Percentiles rank a stretch among this genome's conserved stretches.
Conservation (phyloP, 2,888 invertebrate genomes). For the Ophion ellenae region DNA sequence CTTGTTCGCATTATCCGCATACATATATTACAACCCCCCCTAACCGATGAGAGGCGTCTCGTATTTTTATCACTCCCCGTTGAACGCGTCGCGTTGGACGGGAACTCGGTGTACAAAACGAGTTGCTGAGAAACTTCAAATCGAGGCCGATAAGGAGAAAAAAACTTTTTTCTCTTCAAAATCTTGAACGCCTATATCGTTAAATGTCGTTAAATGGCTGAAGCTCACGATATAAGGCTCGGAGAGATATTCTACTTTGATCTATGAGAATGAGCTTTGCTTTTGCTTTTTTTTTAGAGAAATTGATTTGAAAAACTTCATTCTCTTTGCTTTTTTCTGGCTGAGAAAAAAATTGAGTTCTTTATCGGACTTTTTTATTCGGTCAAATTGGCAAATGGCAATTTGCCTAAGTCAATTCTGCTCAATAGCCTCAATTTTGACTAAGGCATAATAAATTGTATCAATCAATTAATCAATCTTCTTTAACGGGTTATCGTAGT, state of each 20-base stretch:
- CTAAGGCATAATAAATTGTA: too few species aligned
- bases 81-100: neutral
- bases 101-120: neutral
- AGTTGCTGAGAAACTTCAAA: neutral
- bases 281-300: neutral
- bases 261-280: neutral
- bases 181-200: neutral
- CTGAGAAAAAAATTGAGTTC: neutral
- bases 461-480: too few species aligned
- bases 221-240: neutral
- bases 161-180: neutral
- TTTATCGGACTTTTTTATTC: neutral
- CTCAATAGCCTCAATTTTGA: too few species aligned
- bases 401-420: too few species aligned
- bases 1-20: neutral
- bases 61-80: constrained; percentile 5
- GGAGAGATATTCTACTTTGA: neutral
- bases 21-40: neutral
- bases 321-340: neutral
- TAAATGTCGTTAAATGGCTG: neutral
- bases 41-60: neutral
- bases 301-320: neutral
- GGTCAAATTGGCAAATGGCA: neutral
- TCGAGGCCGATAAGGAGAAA: neutral
- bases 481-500: too few species aligned